These are phyloP conservation scores for Hemaris fuciformis DNA, from an alignment of 2,888 invertebrate genomes.

Conservation along the genomic window DNA sequence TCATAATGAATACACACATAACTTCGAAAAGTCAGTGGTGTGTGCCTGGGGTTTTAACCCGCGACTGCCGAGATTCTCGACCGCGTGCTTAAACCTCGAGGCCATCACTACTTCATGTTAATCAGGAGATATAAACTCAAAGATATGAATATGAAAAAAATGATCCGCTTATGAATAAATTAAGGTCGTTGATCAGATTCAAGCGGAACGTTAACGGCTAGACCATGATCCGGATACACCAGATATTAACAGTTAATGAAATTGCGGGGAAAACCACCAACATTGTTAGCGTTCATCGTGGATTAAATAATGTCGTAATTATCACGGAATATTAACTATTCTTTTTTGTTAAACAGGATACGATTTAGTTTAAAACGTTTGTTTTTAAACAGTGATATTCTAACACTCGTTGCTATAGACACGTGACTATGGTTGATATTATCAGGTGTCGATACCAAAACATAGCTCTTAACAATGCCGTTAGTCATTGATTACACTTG, in stretches of 20 bases:
- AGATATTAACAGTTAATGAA: constrained; percentile 3
- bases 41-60: too few species aligned
- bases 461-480: constrained; percentile 9
- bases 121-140: background rate
- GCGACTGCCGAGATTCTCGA: too few species aligned
- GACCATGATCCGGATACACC: background rate
- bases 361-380: background rate
- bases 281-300: background rate
- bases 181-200: background rate
- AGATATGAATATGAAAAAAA: background rate
- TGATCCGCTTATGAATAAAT: constrained; percentile 1
- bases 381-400: background rate
- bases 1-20: too few species aligned
- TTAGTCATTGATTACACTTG: constrained; percentile 23
- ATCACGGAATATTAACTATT: constrained; percentile 14
- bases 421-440: too few species aligned
- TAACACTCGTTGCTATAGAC: background rate
- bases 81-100: too few species aligned
- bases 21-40: too few species aligned
- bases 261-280: background rate
- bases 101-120: too few species aligned
- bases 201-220: background rate
- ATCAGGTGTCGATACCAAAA: constrained; percentile 4
- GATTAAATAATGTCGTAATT: constrained; percentile 3
- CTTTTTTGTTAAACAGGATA: constrained; percentile 12